Evolutionary conservation across 2,888 invertebrate species (phyloP).

Genomic region (Tenthredo livida): DNA sequence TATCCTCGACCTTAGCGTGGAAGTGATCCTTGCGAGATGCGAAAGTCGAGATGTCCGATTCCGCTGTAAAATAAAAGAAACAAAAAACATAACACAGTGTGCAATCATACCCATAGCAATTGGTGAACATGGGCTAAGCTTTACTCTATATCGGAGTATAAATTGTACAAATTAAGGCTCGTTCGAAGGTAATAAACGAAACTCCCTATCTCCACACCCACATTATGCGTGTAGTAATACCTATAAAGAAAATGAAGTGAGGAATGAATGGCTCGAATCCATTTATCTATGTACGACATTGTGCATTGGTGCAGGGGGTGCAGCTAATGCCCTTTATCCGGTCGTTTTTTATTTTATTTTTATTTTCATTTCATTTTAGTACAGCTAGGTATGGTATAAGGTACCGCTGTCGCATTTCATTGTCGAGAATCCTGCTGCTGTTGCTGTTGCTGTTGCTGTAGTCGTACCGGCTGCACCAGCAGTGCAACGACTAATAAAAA

Average conservation of each 20-base stretch:
- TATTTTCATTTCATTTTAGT: neutral
- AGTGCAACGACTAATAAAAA: conserved; percentile 22
- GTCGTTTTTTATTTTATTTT: neutral
- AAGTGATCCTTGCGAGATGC: conserved; percentile 89
- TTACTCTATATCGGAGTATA: neutral
- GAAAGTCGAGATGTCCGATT: conserved; percentile 94
- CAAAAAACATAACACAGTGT: conserved; percentile 63
- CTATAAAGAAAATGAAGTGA: neutral
- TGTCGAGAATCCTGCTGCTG: neutral
- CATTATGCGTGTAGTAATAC: neutral
- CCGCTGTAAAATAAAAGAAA: conserved; percentile 84
- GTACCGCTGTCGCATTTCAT: neutral
- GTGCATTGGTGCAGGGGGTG: conserved; percentile 39
- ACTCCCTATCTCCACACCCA: neutral
- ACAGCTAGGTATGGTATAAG: neutral
- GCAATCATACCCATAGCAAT: neutral
- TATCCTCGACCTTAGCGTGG: conserved; percentile 84
- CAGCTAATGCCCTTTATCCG: conserved; percentile 52
- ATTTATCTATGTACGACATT: conserved; percentile 7
- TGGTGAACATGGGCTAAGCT: neutral
- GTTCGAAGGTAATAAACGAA: conserved; percentile 34
- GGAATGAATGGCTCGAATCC: conserved; percentile 33
- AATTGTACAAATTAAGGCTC: conserved; percentile 48
- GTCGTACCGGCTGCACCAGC: conserved; percentile 9
- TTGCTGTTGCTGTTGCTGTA: neutral